Evolutionary conservation across 2,113 vertebrate genomes (phyloP).

Genomic region (Pteronura brasiliensis): DNA sequence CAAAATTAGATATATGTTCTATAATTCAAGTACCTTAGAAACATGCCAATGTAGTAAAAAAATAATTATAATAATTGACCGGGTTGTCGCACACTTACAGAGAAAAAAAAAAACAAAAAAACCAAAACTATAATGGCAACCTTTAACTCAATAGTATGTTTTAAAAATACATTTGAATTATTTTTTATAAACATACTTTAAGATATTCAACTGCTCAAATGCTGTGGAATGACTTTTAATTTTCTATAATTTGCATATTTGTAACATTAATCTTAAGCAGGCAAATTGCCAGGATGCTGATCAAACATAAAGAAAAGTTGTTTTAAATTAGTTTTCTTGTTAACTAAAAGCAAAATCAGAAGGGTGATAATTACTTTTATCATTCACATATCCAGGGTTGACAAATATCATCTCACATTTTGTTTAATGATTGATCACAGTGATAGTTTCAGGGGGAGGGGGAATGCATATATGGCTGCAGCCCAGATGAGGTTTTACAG

Average conservation of each 20-base stretch:
- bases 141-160: background rate
- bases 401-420: background rate
- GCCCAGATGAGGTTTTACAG: background rate
- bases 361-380: background rate
- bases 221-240: background rate
- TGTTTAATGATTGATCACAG: background rate
- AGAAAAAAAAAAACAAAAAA: background rate
- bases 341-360: constrained; percentile 2
- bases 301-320: background rate
- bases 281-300: background rate
- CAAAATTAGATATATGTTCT: background rate
- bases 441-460: background rate
- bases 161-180: background rate
- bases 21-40: background rate
- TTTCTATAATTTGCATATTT: background rate
- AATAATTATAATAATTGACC: background rate
- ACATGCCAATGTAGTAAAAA: background rate
- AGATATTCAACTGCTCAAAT: background rate
- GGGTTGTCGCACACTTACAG: background rate
- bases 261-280: background rate
- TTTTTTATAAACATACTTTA: background rate
- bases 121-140: background rate
- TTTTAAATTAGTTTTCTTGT: background rate
- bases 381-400: background rate
- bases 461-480: background rate